phyloP scores from a whole-genome alignment of 2,797 vertebrate genomes.

The Fistularia commersonii region DNA sequence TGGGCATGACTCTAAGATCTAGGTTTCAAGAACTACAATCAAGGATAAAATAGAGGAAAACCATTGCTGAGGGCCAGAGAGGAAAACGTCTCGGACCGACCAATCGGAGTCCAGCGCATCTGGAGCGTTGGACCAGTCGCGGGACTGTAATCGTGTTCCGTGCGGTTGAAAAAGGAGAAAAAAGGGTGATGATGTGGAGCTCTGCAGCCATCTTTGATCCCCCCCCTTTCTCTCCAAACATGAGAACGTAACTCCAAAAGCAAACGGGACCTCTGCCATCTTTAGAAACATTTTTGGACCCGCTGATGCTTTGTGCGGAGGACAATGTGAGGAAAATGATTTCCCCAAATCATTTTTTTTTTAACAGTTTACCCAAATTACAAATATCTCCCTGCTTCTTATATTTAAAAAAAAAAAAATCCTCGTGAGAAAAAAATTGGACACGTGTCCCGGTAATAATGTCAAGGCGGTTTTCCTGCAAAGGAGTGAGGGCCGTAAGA shows the following conservation, averaged over 20 bases:
- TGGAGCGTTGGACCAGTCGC: slow-evolving; percentile 65
- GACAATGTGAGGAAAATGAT: slow-evolving; percentile 27
- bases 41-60: too few species aligned
- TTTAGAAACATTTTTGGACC: slow-evolving; percentile 71
- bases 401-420: too few species aligned
- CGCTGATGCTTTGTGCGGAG: slow-evolving; percentile 42
- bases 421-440: too few species aligned
- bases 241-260: slow-evolving; percentile 53
- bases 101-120: slow-evolving; percentile 64
- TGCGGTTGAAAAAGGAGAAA: neutral
- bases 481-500: too few species aligned
- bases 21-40: too few species aligned
- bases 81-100: slow-evolving; percentile 13
- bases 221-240: slow-evolving; percentile 51
- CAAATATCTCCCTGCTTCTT: too few species aligned
- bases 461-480: too few species aligned
- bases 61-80: too few species aligned
- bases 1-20: too few species aligned
- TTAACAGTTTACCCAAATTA: too few species aligned
- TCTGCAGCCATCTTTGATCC: slow-evolving; percentile 64
- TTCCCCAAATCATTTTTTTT: too few species aligned
- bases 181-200: slow-evolving; percentile 66
- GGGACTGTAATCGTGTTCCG: neutral
- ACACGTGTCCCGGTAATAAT: too few species aligned
- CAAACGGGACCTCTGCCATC: slow-evolving; percentile 67